Evolutionary conservation across 2,888 invertebrate species (phyloP).

Genomic region (Strigamia maritima): DNA sequence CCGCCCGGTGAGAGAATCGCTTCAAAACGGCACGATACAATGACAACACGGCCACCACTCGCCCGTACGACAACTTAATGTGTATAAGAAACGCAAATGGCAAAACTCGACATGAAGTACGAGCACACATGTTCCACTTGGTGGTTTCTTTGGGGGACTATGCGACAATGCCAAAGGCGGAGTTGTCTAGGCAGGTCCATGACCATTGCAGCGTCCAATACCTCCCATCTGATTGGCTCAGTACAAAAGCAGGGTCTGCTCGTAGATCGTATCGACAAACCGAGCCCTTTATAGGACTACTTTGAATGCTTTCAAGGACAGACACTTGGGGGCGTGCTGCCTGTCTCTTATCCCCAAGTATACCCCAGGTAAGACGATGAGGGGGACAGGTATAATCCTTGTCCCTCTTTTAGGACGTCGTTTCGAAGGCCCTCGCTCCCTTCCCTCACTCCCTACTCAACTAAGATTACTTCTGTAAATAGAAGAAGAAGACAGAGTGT

Average conservation of each 20-base stretch:
- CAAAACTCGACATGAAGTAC: neutral
- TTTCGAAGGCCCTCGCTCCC: neutral
- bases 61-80: neutral
- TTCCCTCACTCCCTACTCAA: neutral
- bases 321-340: slow-evolving; percentile 23
- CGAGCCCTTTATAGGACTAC: slow-evolving; percentile 11
- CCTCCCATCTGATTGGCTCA: slow-evolving; percentile 19
- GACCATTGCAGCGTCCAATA: slow-evolving; percentile 18
- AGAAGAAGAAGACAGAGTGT: slow-evolving; percentile 9
- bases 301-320: slow-evolving; percentile 23
- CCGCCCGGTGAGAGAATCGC: slow-evolving; percentile 1
- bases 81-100: neutral
- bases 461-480: slow-evolving; percentile 23
- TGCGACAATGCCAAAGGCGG: neutral
- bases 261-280: neutral
- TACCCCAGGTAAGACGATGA: slow-evolving; percentile 5
- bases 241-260: neutral
- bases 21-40: slow-evolving; percentile 23
- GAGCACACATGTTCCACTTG: slow-evolving; percentile 15
- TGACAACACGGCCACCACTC: neutral
- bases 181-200: slow-evolving; percentile 15
- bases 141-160: slow-evolving; percentile 2
- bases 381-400: slow-evolving; percentile 19
- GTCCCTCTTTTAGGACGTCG: neutral
- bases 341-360: slow-evolving; percentile 14